Percentiles rank a stretch among this genome's conserved stretches.
phyloP scores from a whole-genome alignment of 2,888 invertebrate species.

The Sabatieria punctata region DNA sequence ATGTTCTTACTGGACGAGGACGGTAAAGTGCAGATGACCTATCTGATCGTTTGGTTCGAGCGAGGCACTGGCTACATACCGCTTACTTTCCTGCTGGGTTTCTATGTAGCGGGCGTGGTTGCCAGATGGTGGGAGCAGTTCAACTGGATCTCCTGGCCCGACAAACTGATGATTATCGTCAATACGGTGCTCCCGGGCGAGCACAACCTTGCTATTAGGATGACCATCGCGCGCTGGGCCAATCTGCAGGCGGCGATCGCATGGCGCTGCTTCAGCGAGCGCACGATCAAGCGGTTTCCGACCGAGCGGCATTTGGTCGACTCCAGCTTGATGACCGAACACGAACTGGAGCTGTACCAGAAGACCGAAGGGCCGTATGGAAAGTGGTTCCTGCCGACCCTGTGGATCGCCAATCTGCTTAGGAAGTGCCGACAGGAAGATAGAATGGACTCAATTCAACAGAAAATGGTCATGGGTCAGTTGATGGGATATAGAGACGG shows the following conservation, averaged over 20 bases:
- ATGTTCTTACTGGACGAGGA: background rate
- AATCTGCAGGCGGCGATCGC: background rate
- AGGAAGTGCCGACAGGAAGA: background rate
- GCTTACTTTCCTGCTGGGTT: slow-evolving; percentile 4
- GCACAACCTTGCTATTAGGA: background rate
- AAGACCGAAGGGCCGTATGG: background rate
- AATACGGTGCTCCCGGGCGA: background rate
- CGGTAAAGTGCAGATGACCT: background rate
- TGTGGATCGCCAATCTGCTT: slow-evolving; percentile 3
- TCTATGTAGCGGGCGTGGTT: slow-evolving; percentile 5
- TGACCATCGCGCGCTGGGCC: slow-evolving; percentile 4
- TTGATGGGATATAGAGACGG: background rate
- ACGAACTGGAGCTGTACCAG: background rate
- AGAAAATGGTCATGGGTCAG: background rate
- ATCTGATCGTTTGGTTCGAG: slow-evolving; percentile 2
- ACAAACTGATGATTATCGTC: slow-evolving; percentile 15
- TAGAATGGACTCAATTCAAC: background rate
- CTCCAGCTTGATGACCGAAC: slow-evolving; percentile 4
- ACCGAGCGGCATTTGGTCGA: slow-evolving; percentile 1
- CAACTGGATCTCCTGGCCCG: slow-evolving; percentile 23
- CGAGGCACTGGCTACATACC: slow-evolving; percentile 2
- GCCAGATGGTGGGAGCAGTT: slow-evolving; percentile 24
- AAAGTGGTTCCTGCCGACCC: slow-evolving; percentile 3
- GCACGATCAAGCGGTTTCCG: slow-evolving; percentile 1
- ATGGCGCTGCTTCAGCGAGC: background rate